Conservation (phyloP, 35 echinoderm and acorn worm genomes). For the Stichopus chloronotus region DNA sequence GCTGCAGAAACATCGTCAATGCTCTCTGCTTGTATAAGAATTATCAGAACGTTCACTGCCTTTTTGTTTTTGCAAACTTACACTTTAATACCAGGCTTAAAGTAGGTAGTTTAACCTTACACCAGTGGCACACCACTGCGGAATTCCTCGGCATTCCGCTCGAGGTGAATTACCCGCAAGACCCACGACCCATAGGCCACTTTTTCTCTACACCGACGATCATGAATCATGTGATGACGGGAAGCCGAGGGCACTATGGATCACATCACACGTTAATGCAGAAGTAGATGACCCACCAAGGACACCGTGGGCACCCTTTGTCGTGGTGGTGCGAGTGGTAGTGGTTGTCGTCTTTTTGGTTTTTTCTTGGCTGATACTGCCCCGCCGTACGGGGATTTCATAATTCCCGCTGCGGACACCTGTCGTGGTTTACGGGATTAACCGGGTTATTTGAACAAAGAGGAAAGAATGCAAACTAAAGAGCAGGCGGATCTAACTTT, state of each 20-base stretch:
- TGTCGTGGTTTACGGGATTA: slow-evolving; percentile 45
- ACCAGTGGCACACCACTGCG: too few relatives aligned
- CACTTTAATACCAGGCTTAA: too few relatives aligned
- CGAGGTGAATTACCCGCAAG: background rate
- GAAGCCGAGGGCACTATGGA: background rate
- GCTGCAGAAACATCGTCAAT: too few relatives aligned
- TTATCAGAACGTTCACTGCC: too few relatives aligned
- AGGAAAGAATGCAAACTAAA: slow-evolving; percentile 45
- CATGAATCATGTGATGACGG: slow-evolving; percentile 21
- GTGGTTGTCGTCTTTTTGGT: slow-evolving; percentile 95
- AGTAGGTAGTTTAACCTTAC: too few relatives aligned
- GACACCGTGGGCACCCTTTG: slow-evolving; percentile 55
- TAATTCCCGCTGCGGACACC: slow-evolving; percentile 93
- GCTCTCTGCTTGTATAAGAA: too few relatives aligned
- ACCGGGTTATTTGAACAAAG: slow-evolving; percentile 6
- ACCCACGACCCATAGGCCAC: background rate
- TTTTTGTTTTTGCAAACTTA: too few relatives aligned
- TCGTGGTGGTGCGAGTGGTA: slow-evolving; percentile 95
- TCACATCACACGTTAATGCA: slow-evolving; percentile 50
- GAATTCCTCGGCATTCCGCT: background rate
- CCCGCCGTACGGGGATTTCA: slow-evolving; percentile 91
- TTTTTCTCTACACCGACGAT: background rate
- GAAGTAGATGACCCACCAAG: slow-evolving; percentile 53
- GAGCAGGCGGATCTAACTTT: slow-evolving; percentile 11
- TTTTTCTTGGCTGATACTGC: slow-evolving; percentile 88